These are phyloP conservation scores for Butorides virescens DNA, from an alignment of 2,113 vertebrate species.

Conservation along the genomic window DNA sequence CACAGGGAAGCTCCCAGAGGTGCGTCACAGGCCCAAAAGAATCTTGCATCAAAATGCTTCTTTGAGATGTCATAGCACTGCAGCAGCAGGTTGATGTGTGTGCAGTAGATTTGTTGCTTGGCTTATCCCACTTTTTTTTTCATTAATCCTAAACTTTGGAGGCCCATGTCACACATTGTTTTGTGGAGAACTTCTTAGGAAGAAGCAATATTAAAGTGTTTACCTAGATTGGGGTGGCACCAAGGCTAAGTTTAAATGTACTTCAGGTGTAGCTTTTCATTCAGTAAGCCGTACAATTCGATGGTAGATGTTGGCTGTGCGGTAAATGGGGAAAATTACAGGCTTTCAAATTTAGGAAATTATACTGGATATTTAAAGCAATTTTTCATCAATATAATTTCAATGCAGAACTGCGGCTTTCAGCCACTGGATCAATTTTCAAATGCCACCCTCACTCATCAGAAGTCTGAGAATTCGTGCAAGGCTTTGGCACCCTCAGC, in stretches of 20 bases:
- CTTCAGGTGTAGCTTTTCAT: conserved; percentile 14
- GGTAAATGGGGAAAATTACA: conserved; percentile 33
- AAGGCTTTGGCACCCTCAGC: conserved; percentile 22
- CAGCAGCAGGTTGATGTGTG: conserved; percentile 82
- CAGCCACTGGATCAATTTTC: not conserved
- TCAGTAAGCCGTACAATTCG: not conserved
- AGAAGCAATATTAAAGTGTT: conserved; percentile 29
- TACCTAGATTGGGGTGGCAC: not conserved
- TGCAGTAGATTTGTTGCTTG: conserved; percentile 83
- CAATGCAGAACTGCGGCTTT: conserved; percentile 2
- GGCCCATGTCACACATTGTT: conserved; percentile 77
- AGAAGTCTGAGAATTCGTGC: conserved; percentile 13
- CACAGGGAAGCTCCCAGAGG: conserved; percentile 86
- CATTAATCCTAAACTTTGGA: conserved; percentile 72
- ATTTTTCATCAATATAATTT: not conserved
- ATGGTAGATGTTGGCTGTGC: conserved; percentile 52
- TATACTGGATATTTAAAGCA: conserved; percentile 59
- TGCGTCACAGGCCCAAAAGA: conserved; percentile 85
- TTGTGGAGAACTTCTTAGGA: conserved; percentile 65
- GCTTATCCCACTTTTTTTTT: conserved; percentile 76
- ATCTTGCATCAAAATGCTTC: conserved; percentile 81
- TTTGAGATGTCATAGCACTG: conserved; percentile 84
- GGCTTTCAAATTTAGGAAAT: conserved; percentile 55
- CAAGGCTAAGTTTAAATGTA: not conserved
- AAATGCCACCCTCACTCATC: conserved; percentile 3